phyloP scores from a whole-genome alignment of 2,113 vertebrate species.

The Cyprinus carpio region DNA sequence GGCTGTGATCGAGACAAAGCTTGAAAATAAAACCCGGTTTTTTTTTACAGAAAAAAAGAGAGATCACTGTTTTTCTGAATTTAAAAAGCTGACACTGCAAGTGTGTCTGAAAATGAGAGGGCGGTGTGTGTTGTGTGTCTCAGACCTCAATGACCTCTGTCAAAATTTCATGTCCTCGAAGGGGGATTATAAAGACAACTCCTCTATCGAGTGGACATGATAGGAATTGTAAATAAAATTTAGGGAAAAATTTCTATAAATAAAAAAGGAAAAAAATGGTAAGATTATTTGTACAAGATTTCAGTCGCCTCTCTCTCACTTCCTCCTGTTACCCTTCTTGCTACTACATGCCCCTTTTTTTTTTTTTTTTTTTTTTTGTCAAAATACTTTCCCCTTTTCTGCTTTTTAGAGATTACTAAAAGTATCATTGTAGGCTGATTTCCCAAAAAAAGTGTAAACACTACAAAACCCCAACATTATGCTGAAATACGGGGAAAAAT shows the following conservation, averaged over 20 bases:
- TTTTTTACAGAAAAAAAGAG: background rate
- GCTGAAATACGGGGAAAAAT: background rate
- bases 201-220: background rate
- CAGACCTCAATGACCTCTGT: conserved; percentile 29
- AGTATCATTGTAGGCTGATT: background rate
- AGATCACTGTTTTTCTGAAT: background rate
- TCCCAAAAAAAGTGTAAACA: background rate
- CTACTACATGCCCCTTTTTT: background rate
- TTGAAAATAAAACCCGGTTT: background rate
- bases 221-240: too few species aligned
- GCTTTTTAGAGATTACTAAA: background rate
- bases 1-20: background rate
- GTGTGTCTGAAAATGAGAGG: background rate
- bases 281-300: background rate
- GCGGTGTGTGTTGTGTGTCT: background rate
- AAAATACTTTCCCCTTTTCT: background rate
- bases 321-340: background rate
- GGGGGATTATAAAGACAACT: conserved; percentile 12
- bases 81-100: background rate
- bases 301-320: background rate
- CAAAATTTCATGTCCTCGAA: conserved; percentile 10
- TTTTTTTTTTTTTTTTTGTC: too few species aligned
- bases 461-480: background rate
- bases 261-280: conserved; percentile 21
- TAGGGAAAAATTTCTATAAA: background rate